These are phyloP conservation scores for Cottoperca gobio DNA, from an alignment of 2,797 vertebrate species.

Conservation along the genomic window DNA sequence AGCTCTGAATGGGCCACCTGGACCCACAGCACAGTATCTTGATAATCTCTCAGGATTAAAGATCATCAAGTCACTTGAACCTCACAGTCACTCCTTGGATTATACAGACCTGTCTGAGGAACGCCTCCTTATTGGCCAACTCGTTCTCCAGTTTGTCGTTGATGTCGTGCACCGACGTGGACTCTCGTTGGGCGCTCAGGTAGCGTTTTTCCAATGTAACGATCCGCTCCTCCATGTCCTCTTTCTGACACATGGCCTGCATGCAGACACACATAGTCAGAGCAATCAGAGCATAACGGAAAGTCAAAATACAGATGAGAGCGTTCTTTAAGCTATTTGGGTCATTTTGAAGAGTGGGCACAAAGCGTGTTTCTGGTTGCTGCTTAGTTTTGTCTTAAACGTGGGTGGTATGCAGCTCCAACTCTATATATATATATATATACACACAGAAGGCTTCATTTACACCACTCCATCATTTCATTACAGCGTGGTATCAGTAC, in stretches of 20 bases:
- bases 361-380: background rate
- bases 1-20: constrained; percentile 17
- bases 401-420: background rate
- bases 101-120: constrained; percentile 93
- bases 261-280: constrained; percentile 20
- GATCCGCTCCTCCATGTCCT: constrained; percentile 99
- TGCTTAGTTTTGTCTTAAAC: background rate
- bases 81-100: background rate
- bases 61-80: too few species aligned
- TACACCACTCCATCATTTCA: background rate
- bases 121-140: constrained; percentile 97
- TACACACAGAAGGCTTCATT: background rate
- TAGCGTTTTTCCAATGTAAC: constrained; percentile 98
- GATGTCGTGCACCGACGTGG: constrained; percentile 99
- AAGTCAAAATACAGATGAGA: background rate
- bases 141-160: constrained; percentile 99
- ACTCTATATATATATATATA: background rate
- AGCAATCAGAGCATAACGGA: background rate
- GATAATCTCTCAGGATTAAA: background rate
- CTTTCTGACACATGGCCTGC: constrained; percentile 99
- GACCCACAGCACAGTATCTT: background rate
- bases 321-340: background rate
- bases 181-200: constrained; percentile 98
- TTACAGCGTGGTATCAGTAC: background rate
- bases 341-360: background rate